phyloP scores from a whole-genome alignment of 2,888 invertebrate species.

The Agrenia bidenticulata region DNA sequence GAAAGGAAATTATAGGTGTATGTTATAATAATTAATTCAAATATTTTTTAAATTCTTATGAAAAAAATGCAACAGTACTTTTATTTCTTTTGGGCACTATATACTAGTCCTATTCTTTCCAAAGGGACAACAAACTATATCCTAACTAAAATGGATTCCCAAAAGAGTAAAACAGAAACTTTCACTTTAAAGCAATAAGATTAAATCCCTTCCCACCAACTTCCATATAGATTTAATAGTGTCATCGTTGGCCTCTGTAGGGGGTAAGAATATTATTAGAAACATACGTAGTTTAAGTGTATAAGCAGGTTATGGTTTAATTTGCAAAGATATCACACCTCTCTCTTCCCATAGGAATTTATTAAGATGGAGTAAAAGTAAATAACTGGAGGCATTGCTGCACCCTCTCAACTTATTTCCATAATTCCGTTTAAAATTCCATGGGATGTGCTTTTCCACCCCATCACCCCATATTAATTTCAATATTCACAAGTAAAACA shows the following conservation, averaged over 20 bases:
- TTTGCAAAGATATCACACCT: constrained; percentile 2
- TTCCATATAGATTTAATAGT: no score
- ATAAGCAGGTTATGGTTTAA: constrained; percentile 7
- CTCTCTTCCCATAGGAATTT: constrained; percentile 12
- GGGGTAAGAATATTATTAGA: constrained; percentile 2
- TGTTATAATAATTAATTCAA: no score
- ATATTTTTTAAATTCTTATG: no score
- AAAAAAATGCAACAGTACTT: no score
- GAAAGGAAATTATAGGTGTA: no score
- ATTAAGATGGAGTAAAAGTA: constrained; percentile 18
- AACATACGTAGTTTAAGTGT: constrained; percentile 5
- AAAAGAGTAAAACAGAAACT: no score
- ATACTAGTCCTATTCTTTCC: no score
- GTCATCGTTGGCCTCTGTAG: background rate
- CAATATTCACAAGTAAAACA: constrained; percentile 24
- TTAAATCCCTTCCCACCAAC: no score
- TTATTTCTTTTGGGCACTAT: no score
- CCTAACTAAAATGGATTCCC: no score
- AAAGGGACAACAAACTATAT: no score
- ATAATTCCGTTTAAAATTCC: constrained; percentile 44
- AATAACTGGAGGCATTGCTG: constrained; percentile 9
- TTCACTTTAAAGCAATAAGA: background rate
- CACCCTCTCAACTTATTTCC: constrained; percentile 33
- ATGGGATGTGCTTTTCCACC: constrained; percentile 23
- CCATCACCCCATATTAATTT: constrained; percentile 27